phyloP scores from a whole-genome alignment of 2,888 invertebrate genomes.

The Cephalotes varians region DNA sequence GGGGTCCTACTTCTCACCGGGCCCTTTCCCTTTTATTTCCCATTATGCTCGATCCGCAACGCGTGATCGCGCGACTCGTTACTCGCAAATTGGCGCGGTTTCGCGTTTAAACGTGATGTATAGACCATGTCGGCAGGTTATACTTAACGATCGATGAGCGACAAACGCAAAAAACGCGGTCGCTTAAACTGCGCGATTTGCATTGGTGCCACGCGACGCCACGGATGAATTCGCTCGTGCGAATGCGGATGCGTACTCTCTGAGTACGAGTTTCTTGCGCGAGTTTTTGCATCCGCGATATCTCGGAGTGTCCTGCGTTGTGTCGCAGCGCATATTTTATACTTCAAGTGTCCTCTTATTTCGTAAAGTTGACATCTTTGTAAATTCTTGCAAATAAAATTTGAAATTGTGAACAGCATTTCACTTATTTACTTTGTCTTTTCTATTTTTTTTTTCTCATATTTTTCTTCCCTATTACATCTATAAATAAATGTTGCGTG shows the following conservation, averaged over 20 bases:
- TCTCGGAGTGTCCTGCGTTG: neutral
- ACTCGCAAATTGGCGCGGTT: conserved; percentile 67
- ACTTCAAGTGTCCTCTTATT: neutral
- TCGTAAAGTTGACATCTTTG: neutral
- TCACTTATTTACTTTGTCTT: neutral
- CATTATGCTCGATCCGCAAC: conserved; percentile 23
- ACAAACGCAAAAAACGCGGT: conserved; percentile 50
- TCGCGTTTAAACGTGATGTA: conserved; percentile 55
- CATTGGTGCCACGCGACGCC: conserved; percentile 47
- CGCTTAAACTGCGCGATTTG: conserved; percentile 45
- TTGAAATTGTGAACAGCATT: neutral
- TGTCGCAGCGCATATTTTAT: neutral
- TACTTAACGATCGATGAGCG: conserved; percentile 54
- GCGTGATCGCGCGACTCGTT: conserved; percentile 54
- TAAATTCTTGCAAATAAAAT: neutral
- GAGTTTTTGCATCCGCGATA: neutral
- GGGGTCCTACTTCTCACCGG: conserved; percentile 23
- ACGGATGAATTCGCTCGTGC: conserved; percentile 24
- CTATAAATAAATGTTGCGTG: conserved; percentile 10
- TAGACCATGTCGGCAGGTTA: conserved; percentile 53
- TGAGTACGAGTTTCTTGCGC: conserved; percentile 4
- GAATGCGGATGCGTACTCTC: neutral
- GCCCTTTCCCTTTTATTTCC: conserved; percentile 23
- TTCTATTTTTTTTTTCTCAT: neutral
- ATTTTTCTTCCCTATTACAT: neutral